Base-by-base conservation (phyloP, 2,888 invertebrate genomes). In the Xanthostigma xanthostigma region DNA sequence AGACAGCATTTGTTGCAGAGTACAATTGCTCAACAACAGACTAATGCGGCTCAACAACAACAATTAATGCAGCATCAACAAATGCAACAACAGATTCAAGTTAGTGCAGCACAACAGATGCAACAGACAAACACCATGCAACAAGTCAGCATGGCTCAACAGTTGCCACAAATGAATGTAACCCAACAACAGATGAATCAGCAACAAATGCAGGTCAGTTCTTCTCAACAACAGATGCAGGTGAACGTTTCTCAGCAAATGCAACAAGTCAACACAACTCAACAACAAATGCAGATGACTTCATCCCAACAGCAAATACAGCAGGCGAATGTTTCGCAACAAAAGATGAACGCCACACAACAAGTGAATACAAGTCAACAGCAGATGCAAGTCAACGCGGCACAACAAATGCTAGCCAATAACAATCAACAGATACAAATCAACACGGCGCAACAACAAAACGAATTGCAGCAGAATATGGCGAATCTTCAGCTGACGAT, bases 321-420 rank as follows among this genome's bases (percentile, higher is more conserved):
- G 45, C 58, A 52, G 52, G 52, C 56, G 50, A 46, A 48, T 36
- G 58, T 57, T 11, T 59, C 60, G 11, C 27, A 27, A 27, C 27
- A 27, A 27, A 27, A 27, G 6, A 27, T 27, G 27, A 27, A 6
- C 27, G 27, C 27, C 27, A 27, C 27, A 27, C 27, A 27, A 6
- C 27, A 27, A 27, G 27, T 27, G 5, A 27, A 27, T 6, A 27
- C 27, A 27, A 27, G 27, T 27, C 68, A 65, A 50, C 65, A 65
- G 43, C 62, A 64, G 41, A 60, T 63, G 49, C 64, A 58, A 55
- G 67, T 56, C 57, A 61, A 58, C 53, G 62, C 54, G 52, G 57
- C 55, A 50, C 59, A 60, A 51, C 64, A 59, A 40, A 64, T 27
- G 27, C 27, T 27, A 27, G 27, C 27, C 27, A 27, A 27, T 27